Evolutionary conservation across 2,888 invertebrate species (phyloP).

Genomic region (Netelia fuscicornis): DNA sequence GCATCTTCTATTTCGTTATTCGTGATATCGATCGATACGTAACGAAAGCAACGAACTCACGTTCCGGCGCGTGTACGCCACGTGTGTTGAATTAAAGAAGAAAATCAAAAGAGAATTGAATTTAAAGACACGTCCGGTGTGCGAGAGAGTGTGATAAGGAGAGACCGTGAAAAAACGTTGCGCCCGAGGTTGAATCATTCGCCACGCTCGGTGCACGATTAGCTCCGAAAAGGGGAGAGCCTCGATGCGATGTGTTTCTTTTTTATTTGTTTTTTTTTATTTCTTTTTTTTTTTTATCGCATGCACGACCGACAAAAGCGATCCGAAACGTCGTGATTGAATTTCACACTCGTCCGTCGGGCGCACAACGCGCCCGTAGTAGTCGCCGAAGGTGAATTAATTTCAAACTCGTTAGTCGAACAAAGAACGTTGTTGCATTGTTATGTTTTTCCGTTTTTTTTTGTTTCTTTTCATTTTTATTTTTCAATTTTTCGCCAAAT

Average conservation of each 20-base stretch:
- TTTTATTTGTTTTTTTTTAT: too few relatives aligned
- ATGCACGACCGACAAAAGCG: not conserved
- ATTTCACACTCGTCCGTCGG: not conserved
- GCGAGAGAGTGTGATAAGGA: slow-evolving; percentile 38
- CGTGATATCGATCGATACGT: not conserved
- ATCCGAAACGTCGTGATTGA: not conserved
- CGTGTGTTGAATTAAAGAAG: not conserved
- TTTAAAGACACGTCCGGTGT: slow-evolving; percentile 45
- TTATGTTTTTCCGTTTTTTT: not conserved
- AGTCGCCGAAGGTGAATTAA: not conserved
- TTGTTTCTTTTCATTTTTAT: too few relatives aligned
- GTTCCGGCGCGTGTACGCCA: not conserved
- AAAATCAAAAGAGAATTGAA: not conserved
- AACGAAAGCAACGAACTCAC: not conserved
- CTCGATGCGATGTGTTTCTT: not conserved
- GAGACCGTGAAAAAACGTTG: slow-evolving; percentile 16
- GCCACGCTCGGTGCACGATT: not conserved
- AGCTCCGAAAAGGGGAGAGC: not conserved
- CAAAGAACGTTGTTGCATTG: not conserved
- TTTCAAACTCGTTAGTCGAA: not conserved
- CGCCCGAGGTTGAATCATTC: slow-evolving; percentile 5
- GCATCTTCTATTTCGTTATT: not conserved
- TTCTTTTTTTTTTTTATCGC: too few relatives aligned
- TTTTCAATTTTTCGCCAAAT: too few relatives aligned
- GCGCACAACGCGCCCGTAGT: not conserved